Conservation (phyloP, 2,797 vertebrate genomes). For the Silurus aristotelis region DNA sequence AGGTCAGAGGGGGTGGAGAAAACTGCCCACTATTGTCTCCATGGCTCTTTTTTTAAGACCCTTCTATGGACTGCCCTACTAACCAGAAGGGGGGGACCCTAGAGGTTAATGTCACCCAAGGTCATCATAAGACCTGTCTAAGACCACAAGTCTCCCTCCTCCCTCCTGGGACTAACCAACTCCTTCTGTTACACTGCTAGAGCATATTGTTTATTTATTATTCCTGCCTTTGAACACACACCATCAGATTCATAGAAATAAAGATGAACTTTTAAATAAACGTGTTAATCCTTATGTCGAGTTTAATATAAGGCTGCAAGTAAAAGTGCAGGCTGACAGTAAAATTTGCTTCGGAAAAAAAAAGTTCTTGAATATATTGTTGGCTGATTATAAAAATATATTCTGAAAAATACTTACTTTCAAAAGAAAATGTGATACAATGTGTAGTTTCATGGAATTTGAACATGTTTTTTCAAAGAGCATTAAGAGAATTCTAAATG, state of each 20-base stretch:
- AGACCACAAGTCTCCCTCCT: constrained; percentile 64
- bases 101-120: constrained; percentile 60
- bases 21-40: constrained; percentile 65
- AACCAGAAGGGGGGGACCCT: constrained; percentile 61
- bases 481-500: no score
- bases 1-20: constrained; percentile 65
- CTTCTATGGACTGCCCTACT: constrained; percentile 53
- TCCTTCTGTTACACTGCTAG: constrained; percentile 50
- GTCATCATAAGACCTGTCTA: constrained; percentile 47
- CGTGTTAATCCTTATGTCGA: constrained; percentile 20
- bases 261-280: constrained; percentile 51
- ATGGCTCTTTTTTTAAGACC: constrained; percentile 35
- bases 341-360: not conserved
- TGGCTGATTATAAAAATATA: no score
- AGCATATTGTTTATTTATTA: constrained; percentile 50
- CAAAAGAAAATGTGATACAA: no score
- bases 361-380: not conserved
- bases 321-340: not conserved
- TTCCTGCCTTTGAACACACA: constrained; percentile 15
- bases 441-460: no score
- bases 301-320: not conserved
- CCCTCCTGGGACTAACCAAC: constrained; percentile 37
- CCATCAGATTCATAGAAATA: constrained; percentile 35
- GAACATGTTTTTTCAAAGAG: no score
- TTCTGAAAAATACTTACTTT: no score